These are phyloP conservation scores for Drosophila diplacantha DNA, from an alignment of 2,888 invertebrate species.

Conservation along the genomic window DNA sequence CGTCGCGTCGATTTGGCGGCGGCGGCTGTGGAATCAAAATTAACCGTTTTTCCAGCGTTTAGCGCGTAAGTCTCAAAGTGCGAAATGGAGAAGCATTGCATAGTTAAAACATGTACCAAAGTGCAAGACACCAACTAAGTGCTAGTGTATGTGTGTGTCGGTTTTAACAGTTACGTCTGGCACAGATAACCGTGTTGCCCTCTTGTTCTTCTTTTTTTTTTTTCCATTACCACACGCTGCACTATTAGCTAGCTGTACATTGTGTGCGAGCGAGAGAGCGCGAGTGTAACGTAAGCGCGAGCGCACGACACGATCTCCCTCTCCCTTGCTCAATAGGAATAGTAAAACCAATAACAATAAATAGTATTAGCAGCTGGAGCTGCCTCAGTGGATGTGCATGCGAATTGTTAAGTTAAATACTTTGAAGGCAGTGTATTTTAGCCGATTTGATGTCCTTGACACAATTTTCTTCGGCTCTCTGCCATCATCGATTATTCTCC, in stretches of 20 bases:
- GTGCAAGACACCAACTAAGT: background rate
- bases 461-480: slow-evolving; percentile 25
- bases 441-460: slow-evolving; percentile 40
- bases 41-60: slow-evolving; percentile 11
- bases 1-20: slow-evolving; percentile 10
- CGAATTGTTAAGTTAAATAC: slow-evolving; percentile 59
- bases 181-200: slow-evolving; percentile 27
- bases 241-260: slow-evolving; percentile 34
- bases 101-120: background rate
- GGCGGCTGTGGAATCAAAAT: slow-evolving; percentile 9
- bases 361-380: slow-evolving; percentile 28
- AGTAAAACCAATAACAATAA: slow-evolving; percentile 29
- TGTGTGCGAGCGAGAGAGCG: slow-evolving; percentile 26
- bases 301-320: slow-evolving; percentile 16
- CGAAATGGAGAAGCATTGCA: background rate
- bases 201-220: slow-evolving; percentile 1
- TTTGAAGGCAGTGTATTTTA: slow-evolving; percentile 38
- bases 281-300: slow-evolving; percentile 6
- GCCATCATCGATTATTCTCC: slow-evolving; percentile 36
- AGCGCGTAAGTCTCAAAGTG: slow-evolving; percentile 5
- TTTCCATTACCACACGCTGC: slow-evolving; percentile 23
- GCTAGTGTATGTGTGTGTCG: slow-evolving; percentile 1
- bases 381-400: slow-evolving; percentile 18
- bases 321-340: slow-evolving; percentile 50
- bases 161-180: slow-evolving; percentile 27